phyloP scores from a whole-genome alignment of 2,113 vertebrate genomes.

The Tinamus guttatus region DNA sequence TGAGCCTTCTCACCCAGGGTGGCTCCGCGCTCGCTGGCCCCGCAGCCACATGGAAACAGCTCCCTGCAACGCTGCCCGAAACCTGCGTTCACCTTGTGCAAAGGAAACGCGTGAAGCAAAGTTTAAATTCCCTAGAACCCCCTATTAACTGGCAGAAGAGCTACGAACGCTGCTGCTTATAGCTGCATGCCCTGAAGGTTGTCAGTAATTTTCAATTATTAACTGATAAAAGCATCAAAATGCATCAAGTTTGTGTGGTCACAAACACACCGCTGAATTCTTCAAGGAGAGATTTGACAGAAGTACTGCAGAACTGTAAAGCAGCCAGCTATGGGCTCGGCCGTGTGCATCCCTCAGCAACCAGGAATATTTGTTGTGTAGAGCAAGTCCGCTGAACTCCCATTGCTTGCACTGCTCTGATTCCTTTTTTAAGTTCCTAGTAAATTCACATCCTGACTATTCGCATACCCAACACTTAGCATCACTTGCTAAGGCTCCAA shows the following conservation, averaged over 20 bases:
- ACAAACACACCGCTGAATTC: not conserved
- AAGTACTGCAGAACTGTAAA: rapidly evolving
- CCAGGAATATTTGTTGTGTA: not conserved
- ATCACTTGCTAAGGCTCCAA: not conserved
- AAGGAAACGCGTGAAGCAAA: not conserved
- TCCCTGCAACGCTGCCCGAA: not conserved
- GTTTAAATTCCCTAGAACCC: not conserved
- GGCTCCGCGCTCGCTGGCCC: too few species aligned
- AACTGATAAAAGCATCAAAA: too few species aligned
- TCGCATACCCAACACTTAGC: not conserved
- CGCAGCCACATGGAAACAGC: not conserved
- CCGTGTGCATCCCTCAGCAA: rapidly evolving
- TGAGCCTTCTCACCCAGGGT: too few species aligned
- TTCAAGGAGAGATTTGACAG: not conserved
- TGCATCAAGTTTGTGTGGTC: not conserved
- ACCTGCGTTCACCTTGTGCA: too few species aligned
- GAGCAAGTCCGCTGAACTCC: not conserved
- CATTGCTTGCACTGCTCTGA: not conserved
- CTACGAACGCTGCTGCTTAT: too few species aligned
- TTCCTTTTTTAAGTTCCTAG: not conserved
- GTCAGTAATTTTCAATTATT: too few species aligned
- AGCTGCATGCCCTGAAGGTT: too few species aligned
- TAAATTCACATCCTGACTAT: not conserved
- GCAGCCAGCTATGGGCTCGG: rapidly evolving
- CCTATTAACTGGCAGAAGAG: not conserved